Percentiles rank a stretch among this genome's conserved stretches.
phyloP scores from a whole-genome alignment of 2,113 vertebrate species.

The Montifringilla adamsi region DNA sequence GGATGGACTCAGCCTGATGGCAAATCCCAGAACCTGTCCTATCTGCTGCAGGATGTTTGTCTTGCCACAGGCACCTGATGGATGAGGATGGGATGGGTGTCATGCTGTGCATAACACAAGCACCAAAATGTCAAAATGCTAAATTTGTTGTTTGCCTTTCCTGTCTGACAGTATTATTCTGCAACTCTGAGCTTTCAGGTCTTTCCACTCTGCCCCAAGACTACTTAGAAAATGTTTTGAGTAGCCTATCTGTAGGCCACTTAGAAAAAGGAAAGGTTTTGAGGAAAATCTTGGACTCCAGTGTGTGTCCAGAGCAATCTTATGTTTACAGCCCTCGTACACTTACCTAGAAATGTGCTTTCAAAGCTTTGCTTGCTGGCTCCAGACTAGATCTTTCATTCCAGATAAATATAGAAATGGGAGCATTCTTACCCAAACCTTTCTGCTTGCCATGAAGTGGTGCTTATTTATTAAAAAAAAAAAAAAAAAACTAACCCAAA shows the following conservation, averaged over 20 bases:
- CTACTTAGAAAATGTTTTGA: neutral
- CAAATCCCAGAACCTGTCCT: neutral
- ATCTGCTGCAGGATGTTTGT: neutral
- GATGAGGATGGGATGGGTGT: neutral
- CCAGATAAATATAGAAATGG: neutral
- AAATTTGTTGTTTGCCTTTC: neutral
- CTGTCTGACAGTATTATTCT: neutral
- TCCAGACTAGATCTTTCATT: neutral
- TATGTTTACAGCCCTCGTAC: rapidly evolving
- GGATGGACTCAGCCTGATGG: neutral
- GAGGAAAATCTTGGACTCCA: neutral
- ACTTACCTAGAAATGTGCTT: neutral
- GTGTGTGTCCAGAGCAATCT: neutral
- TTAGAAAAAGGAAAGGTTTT: neutral
- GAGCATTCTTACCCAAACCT: neutral
- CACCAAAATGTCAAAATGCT: neutral
- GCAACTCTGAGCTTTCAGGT: neutral
- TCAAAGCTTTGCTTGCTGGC: neutral
- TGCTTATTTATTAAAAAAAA: neutral
- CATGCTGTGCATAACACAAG: neutral
- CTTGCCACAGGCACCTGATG: neutral
- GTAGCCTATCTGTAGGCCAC: neutral
- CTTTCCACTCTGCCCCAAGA: neutral
- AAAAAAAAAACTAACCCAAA: neutral
- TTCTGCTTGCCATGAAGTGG: neutral